Evolutionary conservation across 2,113 vertebrate genomes (phyloP).

Genomic region (Anguilla japonica): DNA sequence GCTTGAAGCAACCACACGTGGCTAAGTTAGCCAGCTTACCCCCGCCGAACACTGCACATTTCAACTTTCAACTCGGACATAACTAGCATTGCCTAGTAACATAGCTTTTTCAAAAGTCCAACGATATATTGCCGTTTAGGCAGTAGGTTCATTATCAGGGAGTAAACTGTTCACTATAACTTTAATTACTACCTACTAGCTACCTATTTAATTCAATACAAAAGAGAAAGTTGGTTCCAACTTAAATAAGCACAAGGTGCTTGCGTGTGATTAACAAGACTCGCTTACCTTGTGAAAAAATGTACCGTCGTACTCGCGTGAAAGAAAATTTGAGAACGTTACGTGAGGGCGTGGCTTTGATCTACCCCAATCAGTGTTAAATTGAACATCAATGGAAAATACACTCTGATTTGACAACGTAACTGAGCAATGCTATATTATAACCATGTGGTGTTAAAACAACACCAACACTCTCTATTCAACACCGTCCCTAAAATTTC

Average conservation of each 20-base stretch:
- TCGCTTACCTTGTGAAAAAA: too few species aligned
- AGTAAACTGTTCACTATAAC: too few species aligned
- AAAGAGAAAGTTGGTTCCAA: neutral
- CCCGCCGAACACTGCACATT: neutral
- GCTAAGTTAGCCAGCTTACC: neutral
- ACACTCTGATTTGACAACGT: conserved; percentile 22
- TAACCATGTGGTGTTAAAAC: conserved; percentile 13
- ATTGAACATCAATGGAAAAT: neutral
- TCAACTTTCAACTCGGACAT: too few species aligned
- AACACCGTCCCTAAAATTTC: neutral
- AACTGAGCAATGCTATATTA: conserved; percentile 21
- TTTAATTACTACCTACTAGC: too few species aligned
- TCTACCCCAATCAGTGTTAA: neutral
- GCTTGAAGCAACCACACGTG: too few species aligned
- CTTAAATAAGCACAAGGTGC: neutral
- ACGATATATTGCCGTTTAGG: too few species aligned
- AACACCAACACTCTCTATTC: conserved; percentile 26
- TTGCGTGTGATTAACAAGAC: too few species aligned
- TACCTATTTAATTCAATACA: conserved; percentile 11
- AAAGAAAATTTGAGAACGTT: neutral
- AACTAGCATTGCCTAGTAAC: too few species aligned
- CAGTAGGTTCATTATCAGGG: too few species aligned
- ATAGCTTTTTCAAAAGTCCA: too few species aligned
- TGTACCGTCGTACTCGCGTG: conserved; percentile 1
- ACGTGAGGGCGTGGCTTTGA: neutral